Base-by-base conservation (phyloP, 2,113 vertebrate genomes). In the Mungos mungo region DNA sequence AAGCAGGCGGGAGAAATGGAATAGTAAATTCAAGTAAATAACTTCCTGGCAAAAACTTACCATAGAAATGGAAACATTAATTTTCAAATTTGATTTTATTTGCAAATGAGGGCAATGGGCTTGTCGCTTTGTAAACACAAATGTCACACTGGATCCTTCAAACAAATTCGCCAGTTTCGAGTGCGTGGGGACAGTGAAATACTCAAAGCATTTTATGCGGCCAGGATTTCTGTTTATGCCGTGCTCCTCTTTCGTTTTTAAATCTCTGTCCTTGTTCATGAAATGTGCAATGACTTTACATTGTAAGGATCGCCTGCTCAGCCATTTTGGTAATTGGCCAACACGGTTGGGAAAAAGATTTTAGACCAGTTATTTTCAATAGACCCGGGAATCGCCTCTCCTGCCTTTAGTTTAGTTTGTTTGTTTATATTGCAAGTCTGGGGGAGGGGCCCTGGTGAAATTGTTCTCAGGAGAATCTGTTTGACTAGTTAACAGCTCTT, bases 1-100 rank as follows among this genome's bases (percentile, higher is more conserved):
- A 98, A 97, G 81, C 93, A 93, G 93, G 93, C 94, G 18, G 93
- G 93, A 87, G 71, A 98, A 97, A 96, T 94, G 93, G 88, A 98
- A 98, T 77, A 76, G 71, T 84, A 94, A 96, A 96, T 92, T 76
- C 45, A 95, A 86, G 80, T 96, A 90, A 97, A 95, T 93, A 97
- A 90, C 93, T 97, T 87, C 35, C 90, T 97, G 83, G 79, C 83
- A 29, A 97, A 69, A 31, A 95, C 93, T 89, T 90, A 76, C 52
- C 2, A 50, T 4, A 94, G 88, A 91, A 74, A 65, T 87, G 16
- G 84, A 90, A 87, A 92, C 60, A 65, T 90, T 97, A 82, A 65
- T 97, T 98, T 7, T 79, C 11, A 74, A 68, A 47, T 77, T 54
- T 57, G 25, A 95, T 98, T 98, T 97, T 94, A 86, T 85, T 95